Conservation (phyloP, 2,113 vertebrate genomes). For the Erpornis zantholeuca region DNA sequence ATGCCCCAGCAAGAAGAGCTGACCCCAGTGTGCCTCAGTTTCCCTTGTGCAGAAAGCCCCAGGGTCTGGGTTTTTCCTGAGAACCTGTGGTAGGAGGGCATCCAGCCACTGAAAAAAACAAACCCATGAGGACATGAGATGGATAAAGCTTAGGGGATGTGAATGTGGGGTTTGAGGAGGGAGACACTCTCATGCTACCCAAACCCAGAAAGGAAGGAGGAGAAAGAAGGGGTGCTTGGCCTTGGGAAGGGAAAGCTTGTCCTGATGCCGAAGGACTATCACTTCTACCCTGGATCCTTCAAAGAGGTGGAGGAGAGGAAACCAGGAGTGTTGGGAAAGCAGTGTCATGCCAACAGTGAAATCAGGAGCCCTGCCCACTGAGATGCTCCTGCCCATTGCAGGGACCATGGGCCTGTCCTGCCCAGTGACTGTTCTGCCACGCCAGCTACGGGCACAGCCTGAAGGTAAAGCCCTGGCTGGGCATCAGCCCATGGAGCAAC, state of each 20-base stretch:
- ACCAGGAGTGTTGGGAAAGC: not conserved
- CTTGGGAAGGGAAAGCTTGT: not conserved
- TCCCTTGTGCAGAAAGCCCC: not conserved
- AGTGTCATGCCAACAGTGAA: not conserved
- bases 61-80: not conserved
- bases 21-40: not conserved
- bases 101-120: not conserved
- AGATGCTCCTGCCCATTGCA: accelerated
- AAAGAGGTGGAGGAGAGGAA: not conserved
- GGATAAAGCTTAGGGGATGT: not conserved
- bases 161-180: not conserved
- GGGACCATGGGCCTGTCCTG: not conserved
- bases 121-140: not conserved
- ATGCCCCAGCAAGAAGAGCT: accelerated
- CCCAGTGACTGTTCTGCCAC: not conserved
- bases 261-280: not conserved
- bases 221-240: not conserved
- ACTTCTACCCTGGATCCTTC: not conserved
- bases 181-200: accelerated
- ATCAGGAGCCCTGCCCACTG: not conserved
- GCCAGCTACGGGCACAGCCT: accelerated
- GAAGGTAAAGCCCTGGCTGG: not conserved
- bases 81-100: not conserved
- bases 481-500: accelerated
- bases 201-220: not conserved